A percentile compares a stretch with the other conserved stretches of the same genome.
These are phyloP conservation scores for Pyrrhia umbra DNA, from an alignment of 2,888 invertebrate species.

Conservation along the genomic window DNA sequence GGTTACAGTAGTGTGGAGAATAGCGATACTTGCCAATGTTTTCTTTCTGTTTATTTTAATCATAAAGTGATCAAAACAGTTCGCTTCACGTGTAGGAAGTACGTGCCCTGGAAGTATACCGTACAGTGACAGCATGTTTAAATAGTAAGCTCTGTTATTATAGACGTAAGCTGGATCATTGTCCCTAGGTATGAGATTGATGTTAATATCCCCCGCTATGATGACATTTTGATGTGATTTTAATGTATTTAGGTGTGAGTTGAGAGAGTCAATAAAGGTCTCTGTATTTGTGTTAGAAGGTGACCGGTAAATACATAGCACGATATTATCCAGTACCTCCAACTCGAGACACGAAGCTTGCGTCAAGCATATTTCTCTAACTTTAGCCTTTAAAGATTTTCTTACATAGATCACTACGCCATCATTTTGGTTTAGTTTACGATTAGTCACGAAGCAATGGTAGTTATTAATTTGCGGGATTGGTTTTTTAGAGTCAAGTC, in stretches of 20 bases:
- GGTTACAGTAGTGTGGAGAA: conserved; percentile 12
- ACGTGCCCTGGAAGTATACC: conserved; percentile 27
- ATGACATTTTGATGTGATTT: background rate
- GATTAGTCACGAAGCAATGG: conserved; percentile 1
- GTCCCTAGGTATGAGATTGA: conserved; percentile 17
- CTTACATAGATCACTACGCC: conserved; percentile 40
- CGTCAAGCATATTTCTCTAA: conserved; percentile 34
- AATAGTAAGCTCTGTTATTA: conserved; percentile 24
- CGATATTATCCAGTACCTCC: conserved; percentile 12
- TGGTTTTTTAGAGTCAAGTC: conserved; percentile 1
- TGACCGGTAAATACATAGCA: conserved; percentile 41
- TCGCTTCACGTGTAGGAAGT: conserved; percentile 5
- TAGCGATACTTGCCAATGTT: conserved; percentile 5
- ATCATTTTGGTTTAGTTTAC: conserved; percentile 42
- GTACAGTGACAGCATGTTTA: conserved; percentile 24
- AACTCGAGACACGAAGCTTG: conserved; percentile 45
- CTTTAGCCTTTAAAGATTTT: conserved; percentile 11
- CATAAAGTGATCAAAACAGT: conserved; percentile 23
- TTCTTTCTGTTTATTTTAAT: conserved; percentile 11
- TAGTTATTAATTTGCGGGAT: conserved; percentile 1
- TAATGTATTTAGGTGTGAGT: conserved; percentile 14
- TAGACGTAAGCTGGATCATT: conserved; percentile 2
- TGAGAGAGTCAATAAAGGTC: conserved; percentile 7
- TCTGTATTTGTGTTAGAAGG: conserved; percentile 11
- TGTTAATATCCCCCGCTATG: conserved; percentile 8